These are phyloP conservation scores for Fringilla coelebs DNA, from an alignment of 2,797 vertebrate genomes.

Conservation along the genomic window DNA sequence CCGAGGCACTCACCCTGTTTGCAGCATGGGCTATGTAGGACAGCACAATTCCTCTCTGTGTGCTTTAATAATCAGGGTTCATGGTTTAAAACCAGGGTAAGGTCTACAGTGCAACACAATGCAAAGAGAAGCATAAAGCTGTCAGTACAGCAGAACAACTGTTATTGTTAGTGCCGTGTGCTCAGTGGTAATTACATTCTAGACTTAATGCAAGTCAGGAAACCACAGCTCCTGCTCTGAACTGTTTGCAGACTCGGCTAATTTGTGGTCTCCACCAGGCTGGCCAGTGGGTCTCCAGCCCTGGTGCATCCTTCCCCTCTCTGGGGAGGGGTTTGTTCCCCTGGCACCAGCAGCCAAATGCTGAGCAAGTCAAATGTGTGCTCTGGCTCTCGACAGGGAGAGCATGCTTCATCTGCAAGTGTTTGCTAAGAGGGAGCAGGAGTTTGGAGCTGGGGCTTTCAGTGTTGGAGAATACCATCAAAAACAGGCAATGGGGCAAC, in stretches of 20 bases:
- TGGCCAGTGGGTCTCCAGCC: background rate
- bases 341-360: no score
- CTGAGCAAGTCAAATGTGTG: rapidly evolving
- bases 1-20: background rate
- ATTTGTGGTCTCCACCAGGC: rapidly evolving
- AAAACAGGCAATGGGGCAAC: background rate
- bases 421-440: background rate
- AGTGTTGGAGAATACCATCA: background rate
- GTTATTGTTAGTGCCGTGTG: background rate
- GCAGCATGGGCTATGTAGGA: background rate
- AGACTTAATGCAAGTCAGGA: background rate
- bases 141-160: background rate
- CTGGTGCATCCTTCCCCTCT: background rate
- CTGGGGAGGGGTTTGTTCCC: background rate
- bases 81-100: background rate
- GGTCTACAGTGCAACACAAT: background rate
- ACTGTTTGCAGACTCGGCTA: background rate
- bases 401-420: background rate
- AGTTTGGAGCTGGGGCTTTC: background rate
- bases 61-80: background rate
- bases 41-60: background rate
- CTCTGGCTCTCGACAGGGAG: rapidly evolving
- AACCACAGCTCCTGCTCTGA: background rate
- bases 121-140: background rate
- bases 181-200: background rate